A percentile compares a stretch with the other conserved stretches of the same genome.
Conservation (phyloP, 1,140 invertebrate species). For the Proctacanthus coquilletti region DNA sequence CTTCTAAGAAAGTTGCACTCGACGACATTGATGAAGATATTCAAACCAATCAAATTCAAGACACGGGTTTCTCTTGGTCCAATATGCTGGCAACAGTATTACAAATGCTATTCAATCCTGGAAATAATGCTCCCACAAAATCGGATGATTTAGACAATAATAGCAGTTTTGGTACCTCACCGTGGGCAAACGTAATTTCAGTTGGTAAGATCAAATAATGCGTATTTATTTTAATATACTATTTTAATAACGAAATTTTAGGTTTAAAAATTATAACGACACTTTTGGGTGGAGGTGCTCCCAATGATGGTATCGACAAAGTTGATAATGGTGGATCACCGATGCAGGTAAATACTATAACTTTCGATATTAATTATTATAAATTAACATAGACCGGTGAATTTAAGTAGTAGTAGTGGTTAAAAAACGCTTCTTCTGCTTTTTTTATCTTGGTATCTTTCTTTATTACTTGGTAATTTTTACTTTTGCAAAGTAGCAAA, state of each 20-base stretch:
- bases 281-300: conserved; percentile 55
- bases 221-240: neutral
- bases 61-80: conserved; percentile 65
- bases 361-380: neutral
- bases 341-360: conserved; percentile 73
- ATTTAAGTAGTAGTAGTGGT: too few species aligned
- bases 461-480: too few species aligned
- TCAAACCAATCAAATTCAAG: conserved; percentile 61
- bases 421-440: too few species aligned
- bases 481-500: too few species aligned
- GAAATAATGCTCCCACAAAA: conserved; percentile 54
- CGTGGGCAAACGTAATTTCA: conserved; percentile 73
- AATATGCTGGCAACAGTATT: conserved; percentile 57
- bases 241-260: conserved; percentile 14
- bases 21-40: conserved; percentile 64
- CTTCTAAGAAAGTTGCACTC: conserved; percentile 67
- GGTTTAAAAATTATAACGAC: conserved; percentile 68
- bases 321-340: conserved; percentile 66
- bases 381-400: too few species aligned
- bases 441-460: too few species aligned
- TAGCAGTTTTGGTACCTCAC: conserved; percentile 46
- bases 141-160: conserved; percentile 57
- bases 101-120: conserved; percentile 65
- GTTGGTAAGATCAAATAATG: conserved; percentile 33
- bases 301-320: conserved; percentile 70